Evolutionary conservation across 2,888 invertebrate species (phyloP).

Genomic region (Adela reaumurella): DNA sequence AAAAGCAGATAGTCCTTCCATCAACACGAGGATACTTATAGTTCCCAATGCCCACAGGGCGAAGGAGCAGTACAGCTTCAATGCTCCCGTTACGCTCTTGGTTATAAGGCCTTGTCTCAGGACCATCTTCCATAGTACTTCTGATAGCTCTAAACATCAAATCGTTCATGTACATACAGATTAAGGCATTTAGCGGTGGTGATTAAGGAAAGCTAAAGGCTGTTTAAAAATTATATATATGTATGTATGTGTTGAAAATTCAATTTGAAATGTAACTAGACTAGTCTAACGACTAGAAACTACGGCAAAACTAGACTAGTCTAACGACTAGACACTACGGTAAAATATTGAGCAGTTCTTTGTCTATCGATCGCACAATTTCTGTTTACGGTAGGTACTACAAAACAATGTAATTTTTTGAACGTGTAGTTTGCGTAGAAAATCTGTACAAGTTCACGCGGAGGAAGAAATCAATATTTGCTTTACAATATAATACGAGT

Average conservation of each 20-base stretch:
- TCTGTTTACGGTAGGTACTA: too few relatives aligned
- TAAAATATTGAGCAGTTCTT: too few relatives aligned
- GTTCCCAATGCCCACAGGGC: constrained; percentile 74
- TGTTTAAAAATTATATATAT: not conserved
- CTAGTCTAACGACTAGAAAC: too few relatives aligned
- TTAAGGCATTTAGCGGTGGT: not conserved
- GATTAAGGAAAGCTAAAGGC: not conserved
- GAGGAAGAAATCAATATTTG: too few relatives aligned
- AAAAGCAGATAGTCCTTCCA: constrained; percentile 90
- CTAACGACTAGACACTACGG: too few relatives aligned
- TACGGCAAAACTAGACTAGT: too few relatives aligned
- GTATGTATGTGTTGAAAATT: constrained; percentile 13
- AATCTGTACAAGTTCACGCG: too few relatives aligned
- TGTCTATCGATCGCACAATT: too few relatives aligned
- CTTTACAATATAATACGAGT: too few relatives aligned
- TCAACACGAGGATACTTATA: constrained; percentile 73
- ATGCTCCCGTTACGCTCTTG: constrained; percentile 24
- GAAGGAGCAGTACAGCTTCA: constrained; percentile 62
- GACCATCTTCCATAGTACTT: constrained; percentile 74
- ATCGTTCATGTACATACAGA: not conserved
- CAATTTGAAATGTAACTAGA: not conserved
- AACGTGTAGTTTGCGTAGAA: too few relatives aligned
- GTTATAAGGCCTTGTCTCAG: constrained; percentile 38
- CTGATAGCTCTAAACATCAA: constrained; percentile 62
- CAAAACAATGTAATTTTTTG: too few relatives aligned